Base-by-base conservation (phyloP, 1,140 invertebrate genomes). In the Lepidurus arcticus region DNA sequence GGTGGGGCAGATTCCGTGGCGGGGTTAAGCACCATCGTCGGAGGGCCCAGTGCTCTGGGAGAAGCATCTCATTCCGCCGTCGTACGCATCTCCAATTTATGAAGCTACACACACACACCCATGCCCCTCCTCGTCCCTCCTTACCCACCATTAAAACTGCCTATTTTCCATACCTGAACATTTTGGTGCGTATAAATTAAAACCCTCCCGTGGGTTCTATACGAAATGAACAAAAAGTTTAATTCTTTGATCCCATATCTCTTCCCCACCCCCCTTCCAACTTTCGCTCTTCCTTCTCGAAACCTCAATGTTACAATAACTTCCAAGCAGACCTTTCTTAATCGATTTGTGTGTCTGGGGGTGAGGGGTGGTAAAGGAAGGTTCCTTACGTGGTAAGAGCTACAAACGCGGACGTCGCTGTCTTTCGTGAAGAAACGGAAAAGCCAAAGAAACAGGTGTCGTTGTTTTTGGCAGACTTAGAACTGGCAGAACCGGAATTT, bases 31-130 rank as follows among this genome's bases (percentile, higher is more conserved):
- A 65, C 53, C 13, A 65, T 65, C 16, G 53, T 65, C 16, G 53
- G 53, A 65, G 53, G 53, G 21, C 21, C 53, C 53, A 65, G 53
- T 65, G 53, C 53, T 65, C 53, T 65, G 13, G 53, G 53, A 21
- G 53, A 65, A 65, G 53, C 53, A 65, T 65, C 53, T 65, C 53
- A 65, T 65, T 65, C 53, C 53, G 53, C 53, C 21, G 53, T 65
- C 53, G 53, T 65, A 65, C 53, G 53, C 53, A 65, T 65, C 53
- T 65, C 53, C 16, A 65, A 65, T 65, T 65, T 65, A 65, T 65
- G 53, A 65, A 65, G 53, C 34, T 34, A 34, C 34, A 34, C 34
- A 34, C 34, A 34, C 34, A 34, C 34, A 34, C 34, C 34, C 2
- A 34, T 4, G 34, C 34, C 34, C 34, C 34, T 34, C 34, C 34